A percentile compares a stretch with the other conserved stretches of the same genome.
phyloP scores from a whole-genome alignment of 1,140 invertebrate genomes.

The Lordiphosa clarofinis region DNA sequence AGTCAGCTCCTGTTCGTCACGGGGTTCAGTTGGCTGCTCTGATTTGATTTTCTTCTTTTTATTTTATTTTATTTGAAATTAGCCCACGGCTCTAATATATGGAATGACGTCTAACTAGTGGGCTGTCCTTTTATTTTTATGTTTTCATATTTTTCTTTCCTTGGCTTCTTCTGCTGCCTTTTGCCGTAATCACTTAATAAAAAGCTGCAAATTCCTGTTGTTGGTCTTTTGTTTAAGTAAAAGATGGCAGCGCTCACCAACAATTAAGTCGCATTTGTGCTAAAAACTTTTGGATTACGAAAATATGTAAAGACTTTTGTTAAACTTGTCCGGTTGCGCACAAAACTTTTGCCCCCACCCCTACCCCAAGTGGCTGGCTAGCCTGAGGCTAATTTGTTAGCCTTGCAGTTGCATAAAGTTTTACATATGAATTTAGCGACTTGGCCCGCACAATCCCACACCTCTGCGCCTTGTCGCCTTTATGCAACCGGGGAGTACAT shows the following conservation, averaged over 20 bases:
- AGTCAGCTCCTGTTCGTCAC: too few species aligned
- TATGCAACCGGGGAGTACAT: constrained; percentile 6
- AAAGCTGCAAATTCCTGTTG: constrained; percentile 50
- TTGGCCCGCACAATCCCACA: constrained; percentile 14
- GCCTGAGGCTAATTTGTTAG: constrained; percentile 2
- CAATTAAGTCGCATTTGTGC: constrained; percentile 75
- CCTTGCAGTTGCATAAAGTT: constrained; percentile 50
- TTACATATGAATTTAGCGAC: constrained; percentile 57
- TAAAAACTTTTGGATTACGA: constrained; percentile 73
- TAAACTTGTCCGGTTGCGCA: constrained; percentile 62
- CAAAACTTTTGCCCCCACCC: constrained; percentile 30
- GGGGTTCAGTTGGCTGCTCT: too few species aligned
- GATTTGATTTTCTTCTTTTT: too few species aligned
- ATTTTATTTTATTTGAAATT: too few species aligned
- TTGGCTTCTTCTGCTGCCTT: constrained; percentile 24
- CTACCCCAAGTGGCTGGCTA: constrained; percentile 8
- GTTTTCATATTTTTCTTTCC: constrained; percentile 28
- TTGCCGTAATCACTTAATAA: constrained; percentile 58
- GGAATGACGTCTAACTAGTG: too few species aligned
- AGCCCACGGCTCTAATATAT: too few species aligned
- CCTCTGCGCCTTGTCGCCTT: neutral
- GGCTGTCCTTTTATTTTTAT: neutral
- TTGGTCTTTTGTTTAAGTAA: constrained; percentile 37
- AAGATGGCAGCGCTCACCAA: constrained; percentile 49
- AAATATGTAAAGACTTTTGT: constrained; percentile 76